Evolutionary conservation across 2,113 vertebrate species (phyloP), one percentile per base, ranked within the genome.

Genomic region (Rhinichthys klamathensis): DNA sequence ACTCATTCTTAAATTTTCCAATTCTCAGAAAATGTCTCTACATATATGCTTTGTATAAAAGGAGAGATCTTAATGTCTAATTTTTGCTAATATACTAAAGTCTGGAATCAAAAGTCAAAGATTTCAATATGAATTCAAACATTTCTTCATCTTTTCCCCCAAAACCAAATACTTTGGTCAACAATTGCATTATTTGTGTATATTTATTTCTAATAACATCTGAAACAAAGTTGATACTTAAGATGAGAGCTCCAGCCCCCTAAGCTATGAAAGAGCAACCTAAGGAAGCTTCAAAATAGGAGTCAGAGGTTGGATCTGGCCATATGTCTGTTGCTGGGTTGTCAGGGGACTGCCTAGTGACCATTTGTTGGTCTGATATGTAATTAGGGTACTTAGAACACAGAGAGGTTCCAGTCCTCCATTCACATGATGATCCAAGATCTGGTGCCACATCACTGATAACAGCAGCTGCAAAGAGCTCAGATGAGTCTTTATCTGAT

Each of bases 401-500:
- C 67, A 83, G 58, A 32, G 27, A 75, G 41, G 72, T 12, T 73
- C 38, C 61, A 60, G 78, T 51, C 69, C 58, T 38, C 25, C 30
- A 1, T 16, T 83, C 54, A 60, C 44, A 58, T 78, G 38, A 35
- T 58, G 35, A 58, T 72, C 54, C 25, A 65, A 27, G 81, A 56
- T 61, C 30, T 46, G 67, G 15, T 35, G 38, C 32, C 41, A 80
- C 78, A 76, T 80, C 73, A 80, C 44, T 60, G 85, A 85, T 86
- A 86, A 82, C 74, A 84, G 80, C 6, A 76, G 41, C 67, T 81
- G 87, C 86, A 74, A 85, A 86, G 63, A 63, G 32, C 74, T 30
- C 58, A 83, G 56, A 70, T 32, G 76, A 60, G 23, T 35, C 61
- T 63, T 87, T 91, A 88, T 92, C 88, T 85, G 72, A 56, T 81